A percentile compares a stretch with the other conserved stretches of the same genome.
Conservation (phyloP, 2,888 invertebrate genomes). For the Pyrgus malvae region DNA sequence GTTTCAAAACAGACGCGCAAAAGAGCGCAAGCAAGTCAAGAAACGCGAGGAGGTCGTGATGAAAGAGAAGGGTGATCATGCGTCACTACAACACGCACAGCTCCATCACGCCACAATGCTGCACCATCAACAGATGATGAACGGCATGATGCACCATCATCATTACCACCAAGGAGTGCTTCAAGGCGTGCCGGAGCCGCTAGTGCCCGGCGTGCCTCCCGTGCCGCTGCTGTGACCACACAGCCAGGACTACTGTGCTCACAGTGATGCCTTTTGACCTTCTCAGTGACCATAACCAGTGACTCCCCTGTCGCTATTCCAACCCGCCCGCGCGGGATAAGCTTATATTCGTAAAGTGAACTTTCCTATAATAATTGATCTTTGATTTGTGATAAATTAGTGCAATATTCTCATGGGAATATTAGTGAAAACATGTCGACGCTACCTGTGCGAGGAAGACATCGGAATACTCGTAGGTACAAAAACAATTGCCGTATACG, state of each 20-base stretch:
- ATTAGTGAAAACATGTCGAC: slow-evolving; percentile 40
- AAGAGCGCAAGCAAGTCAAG: slow-evolving; percentile 94
- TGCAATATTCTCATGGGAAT: slow-evolving; percentile 61
- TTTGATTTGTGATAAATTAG: slow-evolving; percentile 61
- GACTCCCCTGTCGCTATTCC: not conserved
- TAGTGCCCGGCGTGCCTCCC: slow-evolving; percentile 69
- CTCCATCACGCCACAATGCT: slow-evolving; percentile 78
- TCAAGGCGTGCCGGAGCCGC: slow-evolving; percentile 76
- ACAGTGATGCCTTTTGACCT: slow-evolving; percentile 45
- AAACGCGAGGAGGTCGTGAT: slow-evolving; percentile 89
- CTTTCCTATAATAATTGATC: slow-evolving; percentile 35
- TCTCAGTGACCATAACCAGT: slow-evolving; percentile 24
- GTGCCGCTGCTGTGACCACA: slow-evolving; percentile 80
- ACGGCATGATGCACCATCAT: slow-evolving; percentile 77
- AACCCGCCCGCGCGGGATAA: slow-evolving; percentile 24
- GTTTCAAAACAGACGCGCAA: slow-evolving; percentile 97
- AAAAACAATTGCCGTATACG: slow-evolving; percentile 23
- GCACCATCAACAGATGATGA: slow-evolving; percentile 81
- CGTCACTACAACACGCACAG: slow-evolving; percentile 74
- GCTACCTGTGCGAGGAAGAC: slow-evolving; percentile 21
- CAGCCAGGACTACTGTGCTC: slow-evolving; percentile 56
- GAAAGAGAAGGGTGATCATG: slow-evolving; percentile 82
- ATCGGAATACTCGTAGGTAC: slow-evolving; percentile 25
- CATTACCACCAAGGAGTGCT: slow-evolving; percentile 77
- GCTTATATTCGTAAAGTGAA: slow-evolving; percentile 28